These are phyloP conservation scores for Drosophila micromelanica DNA, from an alignment of 1,140 invertebrate species.

Conservation along the genomic window DNA sequence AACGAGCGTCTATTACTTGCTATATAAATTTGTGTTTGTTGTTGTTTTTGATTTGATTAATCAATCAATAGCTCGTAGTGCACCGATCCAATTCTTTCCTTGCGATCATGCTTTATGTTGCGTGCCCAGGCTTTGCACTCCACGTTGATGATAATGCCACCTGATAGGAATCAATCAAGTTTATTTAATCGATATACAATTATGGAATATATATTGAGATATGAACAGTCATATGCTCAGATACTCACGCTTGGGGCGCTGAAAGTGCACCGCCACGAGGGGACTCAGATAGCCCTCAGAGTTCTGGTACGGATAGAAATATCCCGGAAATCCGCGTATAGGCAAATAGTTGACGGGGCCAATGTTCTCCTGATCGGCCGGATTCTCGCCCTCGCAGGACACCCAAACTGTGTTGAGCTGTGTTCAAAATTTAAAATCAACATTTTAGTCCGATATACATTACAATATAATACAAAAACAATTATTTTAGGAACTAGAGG, in stretches of 20 bases:
- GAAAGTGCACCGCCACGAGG: slow-evolving; percentile 93
- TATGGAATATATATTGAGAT: background rate
- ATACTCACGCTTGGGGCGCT: slow-evolving; percentile 90
- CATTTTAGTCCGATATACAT: background rate
- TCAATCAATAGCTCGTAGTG: slow-evolving; percentile 96
- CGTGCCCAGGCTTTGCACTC: slow-evolving; percentile 96
- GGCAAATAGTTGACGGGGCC: slow-evolving; percentile 91
- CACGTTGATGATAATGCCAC: slow-evolving; percentile 93
- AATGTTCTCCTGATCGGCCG: slow-evolving; percentile 94
- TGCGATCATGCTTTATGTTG: slow-evolving; percentile 92
- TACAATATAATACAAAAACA: background rate
- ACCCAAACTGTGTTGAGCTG: slow-evolving; percentile 93
- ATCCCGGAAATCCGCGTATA: slow-evolving; percentile 91
- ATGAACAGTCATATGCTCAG: background rate
- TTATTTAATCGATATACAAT: background rate
- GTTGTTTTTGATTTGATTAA: slow-evolving; percentile 85
- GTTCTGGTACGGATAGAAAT: slow-evolving; percentile 92
- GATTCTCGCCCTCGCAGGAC: slow-evolving; percentile 94
- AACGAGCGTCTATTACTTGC: slow-evolving; percentile 24
- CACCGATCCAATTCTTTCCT: slow-evolving; percentile 92
- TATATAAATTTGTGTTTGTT: slow-evolving; percentile 9
- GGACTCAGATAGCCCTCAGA: slow-evolving; percentile 94
- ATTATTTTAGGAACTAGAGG: background rate
- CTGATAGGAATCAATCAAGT: slow-evolving; percentile 85
- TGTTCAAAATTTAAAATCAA: slow-evolving; percentile 3